Percentiles rank a stretch among this genome's conserved stretches.
Evolutionary conservation across 2,797 vertebrate species (phyloP).

Genomic region (Ceyx erithaca): DNA sequence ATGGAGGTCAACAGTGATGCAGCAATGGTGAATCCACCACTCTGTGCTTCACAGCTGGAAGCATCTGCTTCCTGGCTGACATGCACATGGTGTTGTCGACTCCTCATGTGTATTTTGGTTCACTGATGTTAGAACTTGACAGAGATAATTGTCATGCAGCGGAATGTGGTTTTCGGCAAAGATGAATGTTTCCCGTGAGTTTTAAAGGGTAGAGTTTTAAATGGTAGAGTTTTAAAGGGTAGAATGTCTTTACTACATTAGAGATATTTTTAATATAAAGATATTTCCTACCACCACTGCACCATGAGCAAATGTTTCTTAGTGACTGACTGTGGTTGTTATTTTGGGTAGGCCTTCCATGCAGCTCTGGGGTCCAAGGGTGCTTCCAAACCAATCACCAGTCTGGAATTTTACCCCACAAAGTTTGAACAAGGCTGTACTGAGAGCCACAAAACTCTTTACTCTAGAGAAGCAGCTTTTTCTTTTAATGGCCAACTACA

Average conservation of each 20-base stretch:
- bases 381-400: neutral
- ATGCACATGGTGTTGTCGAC: rapidly evolving
- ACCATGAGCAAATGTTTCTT: neutral
- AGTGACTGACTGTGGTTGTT: neutral
- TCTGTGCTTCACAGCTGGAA: neutral
- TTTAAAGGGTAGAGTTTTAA: neutral
- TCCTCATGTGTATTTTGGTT: neutral
- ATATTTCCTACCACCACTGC: neutral
- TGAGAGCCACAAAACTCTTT: neutral
- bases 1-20: neutral
- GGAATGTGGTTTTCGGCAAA: rapidly evolving
- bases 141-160: neutral
- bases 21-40: neutral
- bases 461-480: neutral
- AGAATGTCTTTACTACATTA: neutral
- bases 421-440: neutral
- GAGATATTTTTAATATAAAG: neutral
- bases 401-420: neutral
- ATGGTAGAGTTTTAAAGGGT: neutral
- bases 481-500: neutral
- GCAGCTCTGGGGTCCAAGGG: neutral
- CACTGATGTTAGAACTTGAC: neutral
- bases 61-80: neutral
- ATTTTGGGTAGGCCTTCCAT: neutral
- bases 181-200: neutral